These are phyloP conservation scores for Chorisops tibialis DNA, from an alignment of 2,888 invertebrate species.

Conservation along the genomic window DNA sequence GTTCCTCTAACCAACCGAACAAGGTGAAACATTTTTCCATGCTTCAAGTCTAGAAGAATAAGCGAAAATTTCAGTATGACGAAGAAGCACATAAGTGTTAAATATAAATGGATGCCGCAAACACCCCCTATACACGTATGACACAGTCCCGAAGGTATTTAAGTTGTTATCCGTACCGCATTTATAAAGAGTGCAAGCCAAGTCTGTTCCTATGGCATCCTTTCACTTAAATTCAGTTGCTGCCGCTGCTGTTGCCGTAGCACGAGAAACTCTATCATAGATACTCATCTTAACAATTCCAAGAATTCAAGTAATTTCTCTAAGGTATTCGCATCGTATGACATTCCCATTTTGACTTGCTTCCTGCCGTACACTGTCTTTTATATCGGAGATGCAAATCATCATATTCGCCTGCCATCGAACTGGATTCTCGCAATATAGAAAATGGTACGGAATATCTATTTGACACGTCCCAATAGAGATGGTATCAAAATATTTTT, in stretches of 20 bases:
- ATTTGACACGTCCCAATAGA: too few species aligned
- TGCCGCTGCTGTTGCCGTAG: neutral
- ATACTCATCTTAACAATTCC: constrained; percentile 12
- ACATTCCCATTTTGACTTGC: constrained; percentile 15
- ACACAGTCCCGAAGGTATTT: constrained; percentile 17
- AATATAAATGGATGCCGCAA: constrained; percentile 14
- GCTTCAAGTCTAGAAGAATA: too few species aligned
- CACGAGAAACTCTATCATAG: constrained; percentile 1
- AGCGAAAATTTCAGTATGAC: neutral
- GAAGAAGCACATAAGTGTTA: constrained; percentile 6
- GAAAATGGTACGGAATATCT: too few species aligned
- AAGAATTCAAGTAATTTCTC: constrained; percentile 22
- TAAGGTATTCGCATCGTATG: constrained; percentile 16
- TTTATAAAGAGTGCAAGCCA: constrained; percentile 6
- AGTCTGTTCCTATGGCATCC: constrained; percentile 6
- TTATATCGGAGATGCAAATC: constrained; percentile 11
- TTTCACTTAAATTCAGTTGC: constrained; percentile 1
- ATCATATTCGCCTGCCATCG: constrained; percentile 1
- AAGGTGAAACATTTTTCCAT: too few species aligned
- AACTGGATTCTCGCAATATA: too few species aligned
- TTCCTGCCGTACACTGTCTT: neutral
- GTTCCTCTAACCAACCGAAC: neutral
- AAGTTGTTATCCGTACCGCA: constrained; percentile 16
- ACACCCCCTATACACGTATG: constrained; percentile 15
- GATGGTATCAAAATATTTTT: too few species aligned